Conservation (phyloP, 2,888 invertebrate genomes). For the Tenodera sinensis region DNA sequence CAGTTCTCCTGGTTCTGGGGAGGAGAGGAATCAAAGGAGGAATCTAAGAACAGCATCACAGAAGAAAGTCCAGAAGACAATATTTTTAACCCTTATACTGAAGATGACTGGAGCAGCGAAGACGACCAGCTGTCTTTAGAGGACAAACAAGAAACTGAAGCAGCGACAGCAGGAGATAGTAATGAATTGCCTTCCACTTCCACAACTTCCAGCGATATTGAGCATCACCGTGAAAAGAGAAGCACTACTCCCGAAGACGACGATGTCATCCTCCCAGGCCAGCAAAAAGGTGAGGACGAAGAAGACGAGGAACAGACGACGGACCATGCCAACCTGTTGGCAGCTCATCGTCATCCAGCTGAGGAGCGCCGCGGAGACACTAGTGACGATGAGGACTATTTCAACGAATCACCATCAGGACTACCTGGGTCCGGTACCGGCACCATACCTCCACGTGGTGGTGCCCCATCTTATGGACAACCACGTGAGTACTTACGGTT, state of each 20-base stretch:
- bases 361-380: not conserved
- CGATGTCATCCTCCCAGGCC: not conserved
- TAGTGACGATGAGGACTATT: constrained; percentile 27
- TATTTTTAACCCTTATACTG: not conserved
- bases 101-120: not conserved
- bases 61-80: not conserved
- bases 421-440: not conserved
- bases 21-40: not conserved
- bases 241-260: not conserved
- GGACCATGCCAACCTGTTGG: not conserved
- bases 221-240: not conserved
- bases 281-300: not conserved
- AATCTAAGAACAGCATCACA: not conserved
- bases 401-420: constrained; percentile 20
- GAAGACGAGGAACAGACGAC: not conserved
- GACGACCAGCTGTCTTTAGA: not conserved
- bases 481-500: constrained; percentile 2
- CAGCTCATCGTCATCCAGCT: not conserved
- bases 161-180: not conserved
- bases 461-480: not conserved
- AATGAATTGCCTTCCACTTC: not conserved
- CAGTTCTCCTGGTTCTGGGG: not conserved
- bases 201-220: not conserved
- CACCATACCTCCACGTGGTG: not conserved
- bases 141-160: not conserved